Evolutionary conservation across 2,888 invertebrate genomes (phyloP).

Genomic region (Dichetophora obliterata): DNA sequence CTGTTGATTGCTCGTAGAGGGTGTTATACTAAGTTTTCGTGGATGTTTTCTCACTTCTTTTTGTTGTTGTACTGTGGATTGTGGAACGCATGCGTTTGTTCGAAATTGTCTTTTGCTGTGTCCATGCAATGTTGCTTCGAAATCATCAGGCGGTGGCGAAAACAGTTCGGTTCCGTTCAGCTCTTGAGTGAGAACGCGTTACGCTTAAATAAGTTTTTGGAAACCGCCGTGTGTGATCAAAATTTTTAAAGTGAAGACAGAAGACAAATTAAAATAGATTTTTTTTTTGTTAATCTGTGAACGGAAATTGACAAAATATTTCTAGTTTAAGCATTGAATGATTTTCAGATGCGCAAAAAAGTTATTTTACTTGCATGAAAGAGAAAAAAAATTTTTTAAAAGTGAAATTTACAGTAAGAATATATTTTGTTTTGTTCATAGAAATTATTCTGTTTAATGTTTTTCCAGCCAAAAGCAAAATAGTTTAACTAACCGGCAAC

Average conservation of each 20-base stretch:
- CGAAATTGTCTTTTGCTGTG: slow-evolving; percentile 20
- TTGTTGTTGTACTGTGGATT: slow-evolving; percentile 2
- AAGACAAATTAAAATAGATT: not conserved
- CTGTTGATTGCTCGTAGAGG: not conserved
- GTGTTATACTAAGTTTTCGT: not conserved
- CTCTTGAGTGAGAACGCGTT: slow-evolving; percentile 25
- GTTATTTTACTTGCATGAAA: not conserved
- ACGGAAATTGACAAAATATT: too few species aligned
- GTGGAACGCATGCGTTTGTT: slow-evolving; percentile 14
- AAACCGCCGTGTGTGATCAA: slow-evolving; percentile 23
- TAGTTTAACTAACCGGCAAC: not conserved
- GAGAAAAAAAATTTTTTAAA: not conserved
- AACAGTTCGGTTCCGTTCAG: slow-evolving; percentile 34
- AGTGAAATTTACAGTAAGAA: too few species aligned
- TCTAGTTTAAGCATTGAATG: not conserved
- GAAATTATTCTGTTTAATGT: not conserved
- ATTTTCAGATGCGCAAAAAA: not conserved
- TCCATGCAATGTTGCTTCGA: slow-evolving; percentile 10
- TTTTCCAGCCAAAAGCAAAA: not conserved
- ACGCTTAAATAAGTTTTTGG: not conserved
- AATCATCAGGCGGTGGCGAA: not conserved
- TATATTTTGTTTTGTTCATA: too few species aligned
- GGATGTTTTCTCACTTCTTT: not conserved
- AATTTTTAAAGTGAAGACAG: not conserved
- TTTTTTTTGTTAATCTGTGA: too few species aligned